Conservation (phyloP, 30 jellyfish, hydroid and myxozoan species). For the Aurelia coerulea region DNA sequence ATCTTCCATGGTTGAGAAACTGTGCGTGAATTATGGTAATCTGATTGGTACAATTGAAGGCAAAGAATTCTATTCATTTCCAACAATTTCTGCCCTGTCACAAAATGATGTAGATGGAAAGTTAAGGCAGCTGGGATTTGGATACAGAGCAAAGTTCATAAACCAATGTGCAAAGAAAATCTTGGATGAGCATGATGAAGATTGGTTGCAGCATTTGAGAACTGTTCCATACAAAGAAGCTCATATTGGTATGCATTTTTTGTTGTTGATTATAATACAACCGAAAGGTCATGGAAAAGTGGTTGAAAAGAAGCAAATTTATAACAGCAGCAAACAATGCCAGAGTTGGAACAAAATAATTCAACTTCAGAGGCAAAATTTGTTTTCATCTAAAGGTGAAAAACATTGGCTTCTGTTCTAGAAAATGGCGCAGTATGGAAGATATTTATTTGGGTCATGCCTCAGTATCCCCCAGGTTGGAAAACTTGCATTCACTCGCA, state of each 20-base stretch:
- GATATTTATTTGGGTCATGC: too few relatives aligned
- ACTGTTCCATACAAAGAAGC: slow-evolving; percentile 81
- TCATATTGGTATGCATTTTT: slow-evolving; percentile 50
- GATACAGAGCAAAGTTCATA: slow-evolving; percentile 94
- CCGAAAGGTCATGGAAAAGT: too few relatives aligned
- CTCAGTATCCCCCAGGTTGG: too few relatives aligned
- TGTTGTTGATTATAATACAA: too few relatives aligned
- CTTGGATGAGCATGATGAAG: slow-evolving; percentile 15
- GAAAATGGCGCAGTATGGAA: too few relatives aligned
- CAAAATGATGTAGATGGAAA: slow-evolving; percentile 67
- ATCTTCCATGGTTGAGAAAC: slow-evolving; percentile 81
- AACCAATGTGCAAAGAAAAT: slow-evolving; percentile 78
- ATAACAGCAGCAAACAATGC: too few relatives aligned
- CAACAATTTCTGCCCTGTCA: slow-evolving; percentile 71
- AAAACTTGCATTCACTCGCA: too few relatives aligned
- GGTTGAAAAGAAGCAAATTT: too few relatives aligned
- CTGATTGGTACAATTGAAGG: slow-evolving; percentile 42
- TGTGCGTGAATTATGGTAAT: slow-evolving; percentile 68
- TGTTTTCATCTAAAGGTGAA: too few relatives aligned
- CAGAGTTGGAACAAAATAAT: too few relatives aligned
- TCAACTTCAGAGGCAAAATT: too few relatives aligned
- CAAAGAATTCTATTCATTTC: slow-evolving; percentile 61
- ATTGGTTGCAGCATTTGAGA: slow-evolving; percentile 74
- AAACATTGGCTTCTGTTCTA: too few relatives aligned
- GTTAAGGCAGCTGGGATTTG: slow-evolving; percentile 89